Conservation (phyloP, 2,113 vertebrate genomes). For the Dunckerocampus dactyliophorus region DNA sequence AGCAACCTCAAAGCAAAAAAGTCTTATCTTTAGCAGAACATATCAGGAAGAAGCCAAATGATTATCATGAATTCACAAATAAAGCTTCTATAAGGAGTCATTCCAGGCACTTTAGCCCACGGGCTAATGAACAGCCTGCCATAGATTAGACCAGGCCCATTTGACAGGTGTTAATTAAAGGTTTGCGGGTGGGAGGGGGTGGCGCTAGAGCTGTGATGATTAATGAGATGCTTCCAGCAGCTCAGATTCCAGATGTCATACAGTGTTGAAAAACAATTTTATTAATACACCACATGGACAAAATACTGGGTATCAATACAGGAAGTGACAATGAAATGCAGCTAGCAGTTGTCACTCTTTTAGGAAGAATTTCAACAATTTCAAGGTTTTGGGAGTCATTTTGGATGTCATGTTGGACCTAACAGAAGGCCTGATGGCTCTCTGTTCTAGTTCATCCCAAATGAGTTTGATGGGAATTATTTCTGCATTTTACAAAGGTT, state of each 20-base stretch:
- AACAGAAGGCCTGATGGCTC: too few species aligned
- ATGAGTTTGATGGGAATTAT: too few species aligned
- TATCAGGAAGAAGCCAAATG: conserved; percentile 10
- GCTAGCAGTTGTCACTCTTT: too few species aligned
- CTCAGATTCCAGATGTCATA: conserved; percentile 6
- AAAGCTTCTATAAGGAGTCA: conserved; percentile 18
- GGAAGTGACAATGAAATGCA: neutral
- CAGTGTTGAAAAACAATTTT: too few species aligned
- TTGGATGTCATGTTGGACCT: too few species aligned
- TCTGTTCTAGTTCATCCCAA: too few species aligned
- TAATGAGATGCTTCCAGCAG: conserved; percentile 26
- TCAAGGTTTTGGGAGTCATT: too few species aligned
- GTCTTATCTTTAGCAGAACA: conserved; percentile 29
- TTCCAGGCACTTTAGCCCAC: conserved; percentile 30
- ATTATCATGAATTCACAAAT: conserved; percentile 25
- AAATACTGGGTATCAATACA: neutral
- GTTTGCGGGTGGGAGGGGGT: conserved; percentile 20
- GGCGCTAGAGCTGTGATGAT: conserved; percentile 19
- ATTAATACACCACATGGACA: neutral
- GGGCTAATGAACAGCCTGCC: conserved; percentile 37
- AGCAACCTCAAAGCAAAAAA: conserved; percentile 29
- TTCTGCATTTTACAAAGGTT: too few species aligned
- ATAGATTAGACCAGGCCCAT: conserved; percentile 30
- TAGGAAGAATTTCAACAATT: too few species aligned
- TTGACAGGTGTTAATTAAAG: conserved; percentile 38